phyloP scores from a whole-genome alignment of 1,140 invertebrate genomes.

The Pogonus chalceus region DNA sequence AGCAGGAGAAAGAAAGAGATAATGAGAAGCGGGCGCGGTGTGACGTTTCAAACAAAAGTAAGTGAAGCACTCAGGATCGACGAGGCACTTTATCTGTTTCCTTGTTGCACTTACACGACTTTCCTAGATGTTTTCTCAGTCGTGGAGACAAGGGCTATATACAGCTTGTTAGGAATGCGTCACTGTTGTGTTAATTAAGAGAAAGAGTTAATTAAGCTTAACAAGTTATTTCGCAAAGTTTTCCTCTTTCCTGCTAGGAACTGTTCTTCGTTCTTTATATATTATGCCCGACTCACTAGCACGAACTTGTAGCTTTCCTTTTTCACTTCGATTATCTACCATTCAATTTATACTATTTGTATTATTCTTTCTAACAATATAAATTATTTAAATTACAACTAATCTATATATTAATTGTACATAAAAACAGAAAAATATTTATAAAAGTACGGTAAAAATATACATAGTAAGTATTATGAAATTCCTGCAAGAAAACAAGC shows the following conservation, averaged over 20 bases:
- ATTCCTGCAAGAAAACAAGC: too few relatives aligned
- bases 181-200: slow-evolving; percentile 33
- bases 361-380: too few relatives aligned
- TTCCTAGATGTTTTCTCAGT: slow-evolving; percentile 9
- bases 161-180: slow-evolving; percentile 27
- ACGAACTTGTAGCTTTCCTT: too few relatives aligned
- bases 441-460: too few relatives aligned
- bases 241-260: slow-evolving; percentile 18
- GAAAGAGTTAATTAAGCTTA: slow-evolving; percentile 33
- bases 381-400: too few relatives aligned
- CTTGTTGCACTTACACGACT: background rate
- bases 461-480: too few relatives aligned
- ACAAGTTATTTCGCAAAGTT: slow-evolving; percentile 30
- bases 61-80: slow-evolving; percentile 12
- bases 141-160: slow-evolving; percentile 10
- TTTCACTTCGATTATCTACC: too few relatives aligned
- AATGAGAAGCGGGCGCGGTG: slow-evolving; percentile 8
- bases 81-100: background rate
- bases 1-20: background rate
- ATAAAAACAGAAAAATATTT: too few relatives aligned
- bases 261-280: background rate
- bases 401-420: too few relatives aligned
- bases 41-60: slow-evolving; percentile 21
- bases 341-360: too few relatives aligned
- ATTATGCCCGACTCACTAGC: background rate